Base-by-base conservation (phyloP, 2,888 invertebrate species). In the Rhodophaea formosa region DNA sequence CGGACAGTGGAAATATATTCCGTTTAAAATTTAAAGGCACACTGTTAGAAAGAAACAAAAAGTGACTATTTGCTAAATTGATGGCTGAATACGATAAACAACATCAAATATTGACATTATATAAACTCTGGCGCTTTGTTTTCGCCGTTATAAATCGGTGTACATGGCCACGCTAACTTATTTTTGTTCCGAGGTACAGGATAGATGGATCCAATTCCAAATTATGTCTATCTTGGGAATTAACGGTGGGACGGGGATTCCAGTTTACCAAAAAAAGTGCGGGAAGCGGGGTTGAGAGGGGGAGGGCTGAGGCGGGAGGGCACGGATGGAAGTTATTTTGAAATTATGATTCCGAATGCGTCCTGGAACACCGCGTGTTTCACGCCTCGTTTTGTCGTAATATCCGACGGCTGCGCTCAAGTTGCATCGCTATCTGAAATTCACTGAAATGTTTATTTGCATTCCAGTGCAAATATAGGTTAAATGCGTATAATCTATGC, bases 181-280 rank as follows among this genome's bases (percentile, higher is more conserved):
- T 89, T 88, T 90, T 86, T 86, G 87, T 87, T 81, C 86, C 86
- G 80, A 86, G 83, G 82, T 23, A 23, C 79, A 84, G 86, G 89
- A 92, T 91, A 90, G 89, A 92, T 91, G 91, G 88, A 91, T 92
- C 92, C 92, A 92, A 92, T 92, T 92, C 91, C 89, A 90, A 92
- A 91, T 91, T 92, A 92, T 91, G 89, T 90, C 86, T 90, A 88
- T 90, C 92, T 90, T 91, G 92, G 92, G 92, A 92, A 92, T 92
- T 88, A 89, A 88, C 90, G 82, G 79, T 80, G 85, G 84, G 80
- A 81, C 82, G 88, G 88, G 86, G 88, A 89, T 84, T 88, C 90
- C 88, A 85, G 84, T 90, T 89, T 91, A 87, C 86, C 86, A 87
- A 90, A 89, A 88, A 88, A 89, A 79, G 74, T 76, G 74, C 77